Percentiles rank a stretch among this genome's conserved stretches.
Evolutionary conservation across 2,888 invertebrate species (phyloP).

Genomic region (Caenorhabditis drosophilae): DNA sequence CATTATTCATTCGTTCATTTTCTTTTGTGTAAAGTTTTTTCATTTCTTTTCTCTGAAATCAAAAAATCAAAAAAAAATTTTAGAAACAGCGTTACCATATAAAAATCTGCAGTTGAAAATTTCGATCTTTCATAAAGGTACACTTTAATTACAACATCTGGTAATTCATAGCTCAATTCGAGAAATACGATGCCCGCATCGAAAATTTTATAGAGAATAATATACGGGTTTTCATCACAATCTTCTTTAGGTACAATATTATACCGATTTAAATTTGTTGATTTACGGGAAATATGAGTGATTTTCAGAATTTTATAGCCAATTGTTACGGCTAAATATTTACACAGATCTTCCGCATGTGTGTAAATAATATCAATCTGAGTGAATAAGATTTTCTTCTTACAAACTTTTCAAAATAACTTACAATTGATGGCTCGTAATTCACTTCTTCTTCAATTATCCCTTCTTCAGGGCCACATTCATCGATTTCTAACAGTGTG

Average conservation of each 20-base stretch:
- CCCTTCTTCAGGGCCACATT: too few relatives aligned
- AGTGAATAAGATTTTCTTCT: neutral
- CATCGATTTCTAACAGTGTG: too few relatives aligned
- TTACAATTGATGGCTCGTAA: too few relatives aligned
- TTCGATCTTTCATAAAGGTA: conserved; percentile 29
- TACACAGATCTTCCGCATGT: conserved; percentile 25
- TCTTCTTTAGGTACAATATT: conserved; percentile 2
- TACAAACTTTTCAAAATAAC: too few relatives aligned
- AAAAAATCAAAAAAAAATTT: neutral
- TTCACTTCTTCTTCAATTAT: conserved; percentile 1
- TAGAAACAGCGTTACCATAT: conserved; percentile 10
- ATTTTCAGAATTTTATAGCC: conserved; percentile 16
- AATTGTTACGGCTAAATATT: conserved; percentile 15
- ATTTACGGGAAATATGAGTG: conserved; percentile 11
- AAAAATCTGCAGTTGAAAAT: conserved; percentile 23
- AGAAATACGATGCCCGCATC: conserved; percentile 29
- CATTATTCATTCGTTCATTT: conserved; percentile 11
- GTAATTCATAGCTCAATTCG: conserved; percentile 18
- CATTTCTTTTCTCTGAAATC: conserved; percentile 12
- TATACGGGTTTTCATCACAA: conserved; percentile 15
- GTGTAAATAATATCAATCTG: conserved; percentile 15
- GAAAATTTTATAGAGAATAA: conserved; percentile 23
- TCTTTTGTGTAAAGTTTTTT: conserved; percentile 27
- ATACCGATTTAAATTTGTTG: conserved; percentile 24
- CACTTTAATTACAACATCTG: conserved; percentile 21